phyloP scores from a whole-genome alignment of 2,113 vertebrate species.

The Mellivora capensis region DNA sequence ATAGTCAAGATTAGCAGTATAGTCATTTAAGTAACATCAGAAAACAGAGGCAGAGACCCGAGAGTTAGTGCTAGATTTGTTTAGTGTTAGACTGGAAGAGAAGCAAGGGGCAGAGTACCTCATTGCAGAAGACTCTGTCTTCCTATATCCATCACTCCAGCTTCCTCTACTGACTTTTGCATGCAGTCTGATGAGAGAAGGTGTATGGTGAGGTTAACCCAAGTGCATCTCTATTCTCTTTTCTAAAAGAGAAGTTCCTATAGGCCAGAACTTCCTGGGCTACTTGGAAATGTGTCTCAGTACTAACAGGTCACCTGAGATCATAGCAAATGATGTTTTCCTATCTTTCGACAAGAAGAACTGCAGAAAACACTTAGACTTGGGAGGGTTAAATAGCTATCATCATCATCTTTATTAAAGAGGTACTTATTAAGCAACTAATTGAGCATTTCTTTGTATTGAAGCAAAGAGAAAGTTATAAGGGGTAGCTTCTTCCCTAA shows the following conservation, averaged over 20 bases:
- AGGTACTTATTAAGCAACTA: background rate
- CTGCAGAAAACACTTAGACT: background rate
- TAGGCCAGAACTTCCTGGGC: background rate
- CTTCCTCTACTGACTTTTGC: background rate
- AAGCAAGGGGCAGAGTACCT: background rate
- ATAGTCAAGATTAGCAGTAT: background rate
- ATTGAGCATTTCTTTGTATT: background rate
- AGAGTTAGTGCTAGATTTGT: background rate
- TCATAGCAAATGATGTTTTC: background rate
- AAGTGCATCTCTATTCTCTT: background rate
- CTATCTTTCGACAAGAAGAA: background rate
- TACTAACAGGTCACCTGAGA: background rate
- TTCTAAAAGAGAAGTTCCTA: background rate
- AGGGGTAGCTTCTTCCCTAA: background rate
- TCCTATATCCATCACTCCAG: background rate
- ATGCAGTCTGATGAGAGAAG: background rate
- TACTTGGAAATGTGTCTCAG: background rate
- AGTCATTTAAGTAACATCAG: background rate
- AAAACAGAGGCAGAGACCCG: background rate
- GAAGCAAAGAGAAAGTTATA: slow-evolving; percentile 4
- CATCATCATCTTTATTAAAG: background rate
- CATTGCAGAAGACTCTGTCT: background rate
- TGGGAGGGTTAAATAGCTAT: background rate
- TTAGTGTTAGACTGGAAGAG: background rate
- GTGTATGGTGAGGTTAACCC: background rate